Base-by-base conservation (phyloP, 1,140 invertebrate genomes). In the Polyergus mexicanus region DNA sequence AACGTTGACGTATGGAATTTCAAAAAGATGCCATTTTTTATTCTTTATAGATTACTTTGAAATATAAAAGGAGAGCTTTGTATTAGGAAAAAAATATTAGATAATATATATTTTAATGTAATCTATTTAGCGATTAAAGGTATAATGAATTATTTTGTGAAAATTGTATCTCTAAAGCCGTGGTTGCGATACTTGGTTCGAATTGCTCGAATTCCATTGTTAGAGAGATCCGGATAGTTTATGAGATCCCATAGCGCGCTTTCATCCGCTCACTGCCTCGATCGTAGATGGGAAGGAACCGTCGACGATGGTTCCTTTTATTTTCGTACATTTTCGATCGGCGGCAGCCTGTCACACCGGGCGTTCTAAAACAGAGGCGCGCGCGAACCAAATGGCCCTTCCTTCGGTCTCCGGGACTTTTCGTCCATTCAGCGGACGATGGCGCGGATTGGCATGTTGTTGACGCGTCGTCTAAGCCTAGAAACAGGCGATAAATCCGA, bases 401-500 rank as follows among this genome's bases (percentile, higher is more conserved):
- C 51, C 81, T 68, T 88, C 76, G 65, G 19, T 58, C 41, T n/a
- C 47, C 16, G 35, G 44, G n/a, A 19, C 51, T 78, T 85, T 88
- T 54, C 75, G 87, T 84, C 84, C 77, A 89, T 89, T 77, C 88
- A 75, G 72, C 77, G 75, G 41, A 41, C 71, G 83, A 80, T 71
- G 65, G 72, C 75, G 71, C 71, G 74, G 72, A 56, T 38, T 77
- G 77, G 58, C 56, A 68, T 84, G 77, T 86, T 62, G 78, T 89
- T 87, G 86, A 89, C 86, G 74, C 71, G 86, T 89, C 88, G 63
- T 89, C 84, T 63, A 89, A 68, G 88, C 35, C 77, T 86, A 87
- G 88, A 89, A 89, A 89, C 88, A 86, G 76, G 58, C 83, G 77
- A 89, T 89, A 89, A 89, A 89, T 89, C 72, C 71, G 76, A 35